Evolutionary conservation across 2,797 vertebrate species (phyloP), one percentile per base, ranked within the genome.

Genomic region (Acridotheres tristis): DNA sequence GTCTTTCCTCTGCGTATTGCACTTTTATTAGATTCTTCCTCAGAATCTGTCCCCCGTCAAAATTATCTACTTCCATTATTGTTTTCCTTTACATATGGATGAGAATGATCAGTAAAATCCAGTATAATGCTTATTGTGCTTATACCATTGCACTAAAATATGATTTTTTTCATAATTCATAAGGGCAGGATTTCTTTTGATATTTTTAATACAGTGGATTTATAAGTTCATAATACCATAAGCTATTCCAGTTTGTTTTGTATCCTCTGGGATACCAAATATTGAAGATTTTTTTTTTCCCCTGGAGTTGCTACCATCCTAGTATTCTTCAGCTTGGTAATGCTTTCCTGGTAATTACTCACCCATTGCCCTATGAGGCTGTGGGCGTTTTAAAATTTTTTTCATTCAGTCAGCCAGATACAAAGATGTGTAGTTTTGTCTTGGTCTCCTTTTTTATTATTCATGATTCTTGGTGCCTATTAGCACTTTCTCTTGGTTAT

Each of bases 21-120:
- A 42, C 48, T 71, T 90, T 88, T 94, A 89, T 96, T 93, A 90
- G 62, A 54, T 85, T 81, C 38, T 83, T 84, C 34, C 40, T 85
- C 65, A 78, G 69, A 94, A 78, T 91, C 34, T 92, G 67, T 51
- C 73, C 47, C 82, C 15, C 0, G 9, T 89, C 79, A 94, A 62
- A 89, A 92, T 93, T 59, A 88, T 72, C 62, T 83, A n/a, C 40
- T 63, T 94, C 65, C 32, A 34, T 62, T 90, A 88, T 86, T 47
- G 23, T 82, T 89, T 91, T 90, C 43, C 29, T 72, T 83, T 84
- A 78, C 79, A 36, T 81, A 34, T 15, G 11, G 51, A 30, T 80
- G 53, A 54, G 45, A 74, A 61, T 43, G 45, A 90, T 87, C 43
- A 68, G 47, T 77, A 62, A 91, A 93, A 92, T 68, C 75, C 36